A percentile compares a stretch with the other conserved stretches of the same genome.
Evolutionary conservation across 2,797 vertebrate genomes (phyloP).

Genomic region (Lepus oiostolus): DNA sequence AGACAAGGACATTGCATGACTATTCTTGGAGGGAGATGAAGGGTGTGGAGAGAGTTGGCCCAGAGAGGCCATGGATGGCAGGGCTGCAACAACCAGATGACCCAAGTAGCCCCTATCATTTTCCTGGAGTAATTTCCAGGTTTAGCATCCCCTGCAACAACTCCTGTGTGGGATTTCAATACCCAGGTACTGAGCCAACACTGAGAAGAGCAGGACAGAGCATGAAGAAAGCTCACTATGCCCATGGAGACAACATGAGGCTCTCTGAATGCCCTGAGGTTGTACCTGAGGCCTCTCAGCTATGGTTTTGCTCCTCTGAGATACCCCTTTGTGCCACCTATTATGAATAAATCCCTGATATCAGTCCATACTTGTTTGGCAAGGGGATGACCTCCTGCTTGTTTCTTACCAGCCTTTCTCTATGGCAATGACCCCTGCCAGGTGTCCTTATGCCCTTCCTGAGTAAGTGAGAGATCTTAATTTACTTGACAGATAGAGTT

Average conservation of each 20-base stretch:
- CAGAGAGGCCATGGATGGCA: background rate
- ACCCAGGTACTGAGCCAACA: background rate
- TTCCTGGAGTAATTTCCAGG: background rate
- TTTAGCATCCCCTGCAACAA: background rate
- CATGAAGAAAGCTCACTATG: background rate
- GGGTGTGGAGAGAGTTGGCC: background rate
- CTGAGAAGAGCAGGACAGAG: background rate
- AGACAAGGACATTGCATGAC: background rate
- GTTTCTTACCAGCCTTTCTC: background rate
- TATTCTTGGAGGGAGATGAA: background rate
- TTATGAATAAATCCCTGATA: background rate
- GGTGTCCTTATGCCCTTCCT: background rate
- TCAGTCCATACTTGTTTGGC: background rate
- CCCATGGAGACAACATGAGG: background rate
- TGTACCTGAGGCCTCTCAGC: background rate
- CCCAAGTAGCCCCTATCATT: background rate
- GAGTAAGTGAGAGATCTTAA: background rate
- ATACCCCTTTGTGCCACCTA: background rate
- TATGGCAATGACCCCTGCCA: background rate
- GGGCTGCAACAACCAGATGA: background rate
- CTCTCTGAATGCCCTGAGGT: background rate
- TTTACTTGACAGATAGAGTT: too few relatives aligned
- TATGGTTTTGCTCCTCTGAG: background rate
- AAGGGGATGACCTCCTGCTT: background rate
- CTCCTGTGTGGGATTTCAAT: background rate